These are phyloP conservation scores for Melolontha melolontha DNA, from an alignment of 2,888 invertebrate genomes.

Conservation along the genomic window DNA sequence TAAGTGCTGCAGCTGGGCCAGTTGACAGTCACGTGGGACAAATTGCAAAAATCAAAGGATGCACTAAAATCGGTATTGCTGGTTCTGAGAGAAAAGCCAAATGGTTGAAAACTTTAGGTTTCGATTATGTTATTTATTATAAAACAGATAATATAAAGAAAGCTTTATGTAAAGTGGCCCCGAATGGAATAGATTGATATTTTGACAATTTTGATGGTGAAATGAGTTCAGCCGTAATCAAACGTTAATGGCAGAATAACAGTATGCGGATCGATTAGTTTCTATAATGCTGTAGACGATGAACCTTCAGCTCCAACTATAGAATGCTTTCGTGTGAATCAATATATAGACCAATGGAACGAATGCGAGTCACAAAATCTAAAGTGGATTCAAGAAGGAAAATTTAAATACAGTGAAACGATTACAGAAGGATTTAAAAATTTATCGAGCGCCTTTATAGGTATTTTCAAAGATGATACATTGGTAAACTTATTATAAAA, in stretches of 20 bases:
- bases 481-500: conserved; percentile 79
- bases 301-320: conserved; percentile 60
- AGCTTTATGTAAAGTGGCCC: conserved; percentile 72
- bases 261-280: conserved; percentile 75
- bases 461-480: conserved; percentile 73
- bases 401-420: conserved; percentile 77
- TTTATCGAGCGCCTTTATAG: conserved; percentile 77
- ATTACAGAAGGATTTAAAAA: conserved; percentile 79
- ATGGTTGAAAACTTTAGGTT: conserved; percentile 76
- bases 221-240: conserved; percentile 70
- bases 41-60: conserved; percentile 79
- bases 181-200: conserved; percentile 56
- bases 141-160: conserved; percentile 69
- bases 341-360: conserved; percentile 71
- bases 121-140: conserved; percentile 80
- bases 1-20: conserved; percentile 82
- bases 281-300: conserved; percentile 70
- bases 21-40: conserved; percentile 84
- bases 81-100: conserved; percentile 78
- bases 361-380: conserved; percentile 75
- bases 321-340: conserved; percentile 71
- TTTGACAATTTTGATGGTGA: conserved; percentile 70
- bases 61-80: conserved; percentile 78
- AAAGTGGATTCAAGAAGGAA: conserved; percentile 74
- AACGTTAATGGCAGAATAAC: conserved; percentile 70